Evolutionary conservation across 2,888 invertebrate species (phyloP), one percentile per base, ranked within the genome.

Genomic region (Drosophila percnosoma): DNA sequence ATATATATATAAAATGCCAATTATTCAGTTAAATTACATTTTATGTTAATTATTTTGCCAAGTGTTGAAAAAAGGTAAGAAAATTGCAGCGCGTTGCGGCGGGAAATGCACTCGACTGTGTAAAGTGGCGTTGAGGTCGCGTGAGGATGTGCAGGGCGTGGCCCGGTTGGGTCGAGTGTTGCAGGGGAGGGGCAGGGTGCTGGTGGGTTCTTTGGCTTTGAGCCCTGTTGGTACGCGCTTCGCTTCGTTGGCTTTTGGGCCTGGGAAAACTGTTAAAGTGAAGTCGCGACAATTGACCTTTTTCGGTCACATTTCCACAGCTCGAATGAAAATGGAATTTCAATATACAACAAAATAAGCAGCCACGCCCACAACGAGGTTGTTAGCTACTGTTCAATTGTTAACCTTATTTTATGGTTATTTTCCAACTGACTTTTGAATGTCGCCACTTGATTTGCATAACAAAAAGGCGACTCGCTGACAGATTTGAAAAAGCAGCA

Each of bases 231-330:
- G 27, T 55, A 6, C 0, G 31, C 57, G 74, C 66, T 49, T 33
- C 82, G 89, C 80, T 74, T 59, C 70, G 80, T 8, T 72, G 68
- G 29, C 36, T 54, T 49, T 59, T 52, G 57, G 75, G 74, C 77
- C 75, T 89, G 85, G 88, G 90, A 84, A 83, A 69, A 55, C 54
- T 65, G 66, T 62, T 57, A 48, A 68, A 62, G 54, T 59, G 64
- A 73, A 85, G 77, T 87, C 88, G 87, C 78, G 62, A 69, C 31
- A 87, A 85, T 87, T 89, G 87, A 85, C 87, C 85, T 85, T 89
- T 85, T 87, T 84, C 55, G 82, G 77, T 68, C 36, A 73, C 59
- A 75, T 34, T 65, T 70, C 52, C 67, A 61, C 73, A 63, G 61
- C 64, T 64, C 51, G 61, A 67, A 73, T 66, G 38, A 33, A 73